These are phyloP conservation scores for Beaufortia kweichowensis DNA, from an alignment of 2,113 vertebrate genomes.

Conservation along the genomic window DNA sequence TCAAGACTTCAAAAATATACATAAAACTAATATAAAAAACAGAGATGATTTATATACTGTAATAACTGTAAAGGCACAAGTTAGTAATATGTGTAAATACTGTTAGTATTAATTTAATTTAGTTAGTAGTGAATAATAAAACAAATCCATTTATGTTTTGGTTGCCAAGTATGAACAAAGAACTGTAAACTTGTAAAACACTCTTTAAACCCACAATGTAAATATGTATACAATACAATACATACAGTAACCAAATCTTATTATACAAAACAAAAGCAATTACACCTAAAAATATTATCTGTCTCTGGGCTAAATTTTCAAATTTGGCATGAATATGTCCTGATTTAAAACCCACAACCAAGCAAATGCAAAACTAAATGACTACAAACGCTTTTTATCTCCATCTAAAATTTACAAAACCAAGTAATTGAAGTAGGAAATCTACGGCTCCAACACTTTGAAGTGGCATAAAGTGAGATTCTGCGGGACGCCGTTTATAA, in stretches of 20 bases:
- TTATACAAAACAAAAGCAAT: neutral
- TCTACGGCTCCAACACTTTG: neutral
- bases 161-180: neutral
- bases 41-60: no score
- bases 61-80: no score
- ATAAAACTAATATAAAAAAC: no score
- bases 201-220: no score
- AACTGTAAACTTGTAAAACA: no score
- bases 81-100: no score
- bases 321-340: neutral
- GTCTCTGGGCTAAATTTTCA: neutral
- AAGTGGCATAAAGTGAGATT: conserved; percentile 17
- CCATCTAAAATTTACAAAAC: neutral
- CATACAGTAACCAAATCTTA: neutral
- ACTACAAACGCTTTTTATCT: neutral
- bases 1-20: no score
- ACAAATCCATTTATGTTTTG: neutral
- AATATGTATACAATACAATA: conserved; percentile 1
- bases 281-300: neutral
- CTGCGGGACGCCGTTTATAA: neutral
- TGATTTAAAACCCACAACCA: neutral
- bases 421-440: conserved; percentile 8
- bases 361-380: conserved; percentile 11
- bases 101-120: no score
- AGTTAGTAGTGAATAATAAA: no score